A percentile compares a stretch with the other conserved stretches of the same genome.
These are phyloP conservation scores for Melieria picta DNA, from an alignment of 2,888 invertebrate genomes.

Conservation along the genomic window DNA sequence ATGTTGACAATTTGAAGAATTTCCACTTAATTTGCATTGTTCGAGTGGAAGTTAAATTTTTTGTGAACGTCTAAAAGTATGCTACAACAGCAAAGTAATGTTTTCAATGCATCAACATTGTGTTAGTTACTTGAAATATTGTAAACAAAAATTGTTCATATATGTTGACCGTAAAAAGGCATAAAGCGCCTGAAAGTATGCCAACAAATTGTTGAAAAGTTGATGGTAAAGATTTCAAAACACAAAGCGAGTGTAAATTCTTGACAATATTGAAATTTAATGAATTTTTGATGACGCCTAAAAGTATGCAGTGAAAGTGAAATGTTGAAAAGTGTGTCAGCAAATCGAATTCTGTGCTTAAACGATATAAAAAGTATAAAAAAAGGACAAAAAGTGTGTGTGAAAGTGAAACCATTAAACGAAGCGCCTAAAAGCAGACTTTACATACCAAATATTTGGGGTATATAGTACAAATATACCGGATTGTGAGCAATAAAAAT, in stretches of 20 bases:
- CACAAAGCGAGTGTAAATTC: no score
- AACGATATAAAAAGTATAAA: neutral
- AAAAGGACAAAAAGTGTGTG: neutral
- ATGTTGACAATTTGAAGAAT: no score
- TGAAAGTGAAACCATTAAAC: conserved; percentile 1
- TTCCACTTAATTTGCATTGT: no score
- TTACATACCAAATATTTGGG: neutral
- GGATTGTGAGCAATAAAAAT: neutral
- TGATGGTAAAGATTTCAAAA: no score
- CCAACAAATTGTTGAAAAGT: neutral
- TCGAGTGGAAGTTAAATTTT: no score
- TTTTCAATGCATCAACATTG: neutral
- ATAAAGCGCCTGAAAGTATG: neutral
- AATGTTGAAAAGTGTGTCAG: no score
- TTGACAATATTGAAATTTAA: no score
- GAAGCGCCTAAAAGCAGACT: conserved; percentile 8
- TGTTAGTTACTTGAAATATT: no score
- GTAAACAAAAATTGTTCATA: no score
- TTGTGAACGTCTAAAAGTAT: conserved; percentile 11
- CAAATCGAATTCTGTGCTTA: no score
- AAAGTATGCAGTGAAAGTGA: conserved; percentile 10
- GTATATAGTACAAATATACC: neutral
- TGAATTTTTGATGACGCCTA: neutral
- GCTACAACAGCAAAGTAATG: neutral
- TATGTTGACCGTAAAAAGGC: neutral